phyloP scores from a whole-genome alignment of 2,888 invertebrate species.

The Rhorus exstirpatorius region DNA sequence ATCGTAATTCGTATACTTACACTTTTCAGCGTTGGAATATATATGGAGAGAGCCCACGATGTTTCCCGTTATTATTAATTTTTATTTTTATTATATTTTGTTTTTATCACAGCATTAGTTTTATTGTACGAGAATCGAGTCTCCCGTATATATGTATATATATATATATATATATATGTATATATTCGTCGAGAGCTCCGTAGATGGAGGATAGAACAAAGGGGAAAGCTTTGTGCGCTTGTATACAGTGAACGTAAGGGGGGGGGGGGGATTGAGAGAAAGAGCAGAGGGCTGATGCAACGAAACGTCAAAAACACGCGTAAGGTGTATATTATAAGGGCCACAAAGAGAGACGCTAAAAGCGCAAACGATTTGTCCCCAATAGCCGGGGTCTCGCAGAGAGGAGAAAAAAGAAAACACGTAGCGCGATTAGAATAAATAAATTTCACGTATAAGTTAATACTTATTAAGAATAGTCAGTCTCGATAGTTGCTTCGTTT shows the following conservation, averaged over 20 bases:
- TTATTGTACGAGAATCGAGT: constrained; percentile 21
- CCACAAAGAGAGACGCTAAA: background rate
- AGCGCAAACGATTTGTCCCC: background rate
- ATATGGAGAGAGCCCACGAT: constrained; percentile 35
- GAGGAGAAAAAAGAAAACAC: background rate
- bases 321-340: too few species aligned
- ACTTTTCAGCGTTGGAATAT: constrained; percentile 7
- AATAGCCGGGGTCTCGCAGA: background rate
- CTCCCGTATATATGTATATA: background rate
- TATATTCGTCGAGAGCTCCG: too few species aligned
- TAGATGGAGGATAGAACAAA: constrained; percentile 59
- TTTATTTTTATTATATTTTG: constrained; percentile 27
- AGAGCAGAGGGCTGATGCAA: constrained; percentile 77
- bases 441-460: constrained; percentile 38
- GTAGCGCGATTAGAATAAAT: constrained; percentile 39
- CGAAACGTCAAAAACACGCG: constrained; percentile 75
- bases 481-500: constrained; percentile 68
- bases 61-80: too few species aligned
- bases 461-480: constrained; percentile 70
- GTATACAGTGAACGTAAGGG: constrained; percentile 19
- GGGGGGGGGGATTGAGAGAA: constrained; percentile 1
- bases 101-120: constrained; percentile 60
- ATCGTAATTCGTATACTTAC: constrained; percentile 42
- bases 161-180: too few species aligned
- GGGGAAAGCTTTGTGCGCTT: constrained; percentile 43